Evolutionary conservation across 2,113 vertebrate genomes (phyloP).

Genomic region (zebrafish (Danio rerio)): DNA sequence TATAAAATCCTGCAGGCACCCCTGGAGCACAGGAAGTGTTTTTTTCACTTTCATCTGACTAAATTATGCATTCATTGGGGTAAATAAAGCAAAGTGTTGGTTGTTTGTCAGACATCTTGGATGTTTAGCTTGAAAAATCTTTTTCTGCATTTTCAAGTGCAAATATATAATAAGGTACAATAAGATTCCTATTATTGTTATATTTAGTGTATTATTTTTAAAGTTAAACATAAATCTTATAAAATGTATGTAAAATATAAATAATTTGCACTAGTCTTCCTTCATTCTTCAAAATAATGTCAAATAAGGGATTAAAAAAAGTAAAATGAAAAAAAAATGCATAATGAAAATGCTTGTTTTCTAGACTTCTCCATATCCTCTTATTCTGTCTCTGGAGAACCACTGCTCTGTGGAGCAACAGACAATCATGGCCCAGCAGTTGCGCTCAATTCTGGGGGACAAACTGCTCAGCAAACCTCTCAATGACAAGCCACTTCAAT

Average conservation of each 20-base stretch:
- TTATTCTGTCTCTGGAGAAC: constrained; percentile 96
- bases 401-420: constrained; percentile 96
- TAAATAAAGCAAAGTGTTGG: not conserved
- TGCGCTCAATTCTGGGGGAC: constrained; percentile 87
- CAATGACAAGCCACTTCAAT: constrained; percentile 58
- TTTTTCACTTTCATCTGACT: not conserved
- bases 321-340: not conserved
- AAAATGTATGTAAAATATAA: no score
- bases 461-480: constrained; percentile 82
- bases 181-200: no score
- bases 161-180: no score
- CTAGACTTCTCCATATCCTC: constrained; percentile 87
- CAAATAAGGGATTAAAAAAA: no score
- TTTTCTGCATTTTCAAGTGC: no score
- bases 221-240: no score
- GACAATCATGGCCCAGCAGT: constrained; percentile 84
- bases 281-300: no score
- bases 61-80: not conserved
- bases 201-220: no score
- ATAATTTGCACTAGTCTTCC: no score
- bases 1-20: no score
- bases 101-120: not conserved
- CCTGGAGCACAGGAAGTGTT: no score
- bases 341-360: not conserved
- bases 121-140: no score